A percentile compares a stretch with the other conserved stretches of the same genome.
phyloP scores from a whole-genome alignment of 53 echinoderm and acorn worm genomes.

The Antedon mediterranea region DNA sequence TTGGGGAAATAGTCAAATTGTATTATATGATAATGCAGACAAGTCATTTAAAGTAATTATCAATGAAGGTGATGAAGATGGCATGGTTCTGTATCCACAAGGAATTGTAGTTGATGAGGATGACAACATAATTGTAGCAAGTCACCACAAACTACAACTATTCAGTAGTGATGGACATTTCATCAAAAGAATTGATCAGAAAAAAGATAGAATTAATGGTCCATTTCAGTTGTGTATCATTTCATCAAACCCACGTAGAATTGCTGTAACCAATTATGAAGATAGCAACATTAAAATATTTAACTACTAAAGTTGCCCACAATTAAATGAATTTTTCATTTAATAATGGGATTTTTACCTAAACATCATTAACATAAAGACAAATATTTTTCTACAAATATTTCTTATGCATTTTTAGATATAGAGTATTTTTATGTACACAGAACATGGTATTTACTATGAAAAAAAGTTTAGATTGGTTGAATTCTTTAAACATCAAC shows the following conservation, averaged over 20 bases:
- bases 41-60: background rate
- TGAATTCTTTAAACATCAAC: too few relatives aligned
- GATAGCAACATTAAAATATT: background rate
- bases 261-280: background rate
- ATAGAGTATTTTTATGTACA: too few relatives aligned
- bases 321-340: too few relatives aligned
- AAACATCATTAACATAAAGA: too few relatives aligned
- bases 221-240: background rate
- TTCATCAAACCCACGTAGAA: background rate
- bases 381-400: too few relatives aligned
- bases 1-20: background rate
- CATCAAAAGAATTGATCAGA: background rate
- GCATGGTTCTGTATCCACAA: background rate
- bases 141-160: background rate
- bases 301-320: background rate
- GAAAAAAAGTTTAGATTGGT: too few relatives aligned
- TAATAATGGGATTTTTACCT: too few relatives aligned
- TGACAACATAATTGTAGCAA: background rate
- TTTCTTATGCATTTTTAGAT: too few relatives aligned
- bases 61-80: background rate
- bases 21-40: background rate
- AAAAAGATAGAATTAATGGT: background rate
- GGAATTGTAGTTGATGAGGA: background rate
- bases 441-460: too few relatives aligned
- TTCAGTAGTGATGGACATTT: background rate